phyloP scores from a whole-genome alignment of 2,888 invertebrate species.

The Drosophila kuntzei region DNA sequence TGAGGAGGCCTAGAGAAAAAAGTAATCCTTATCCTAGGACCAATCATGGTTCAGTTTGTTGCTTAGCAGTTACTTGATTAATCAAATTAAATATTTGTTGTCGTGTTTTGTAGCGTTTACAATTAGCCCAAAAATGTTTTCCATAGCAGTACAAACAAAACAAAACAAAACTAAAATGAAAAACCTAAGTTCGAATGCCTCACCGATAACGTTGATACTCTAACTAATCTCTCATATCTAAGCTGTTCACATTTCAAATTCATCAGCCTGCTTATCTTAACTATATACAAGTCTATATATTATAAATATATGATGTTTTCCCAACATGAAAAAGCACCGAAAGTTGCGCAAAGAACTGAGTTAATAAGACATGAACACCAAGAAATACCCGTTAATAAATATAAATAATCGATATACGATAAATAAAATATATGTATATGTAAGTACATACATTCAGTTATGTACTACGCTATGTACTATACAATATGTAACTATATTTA shows the following conservation, averaged over 20 bases:
- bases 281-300: constrained; percentile 3
- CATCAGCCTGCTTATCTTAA: constrained; percentile 40
- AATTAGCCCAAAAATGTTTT: constrained; percentile 52
- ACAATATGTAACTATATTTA: constrained; percentile 50
- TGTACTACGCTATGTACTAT: constrained; percentile 20
- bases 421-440: constrained; percentile 23
- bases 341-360: constrained; percentile 83
- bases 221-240: constrained; percentile 28
- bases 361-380: constrained; percentile 79
- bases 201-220: constrained; percentile 69
- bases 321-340: constrained; percentile 69
- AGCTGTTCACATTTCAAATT: constrained; percentile 17
- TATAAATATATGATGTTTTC: constrained; percentile 36
- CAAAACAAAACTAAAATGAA: background rate
- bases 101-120: constrained; percentile 71
- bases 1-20: constrained; percentile 75
- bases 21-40: background rate
- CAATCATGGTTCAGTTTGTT: constrained; percentile 37
- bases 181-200: constrained; percentile 71
- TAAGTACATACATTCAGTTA: constrained; percentile 7
- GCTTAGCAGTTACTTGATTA: constrained; percentile 53
- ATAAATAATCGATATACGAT: constrained; percentile 42
- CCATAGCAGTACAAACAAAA: constrained; percentile 41
- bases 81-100: constrained; percentile 40
- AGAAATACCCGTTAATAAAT: constrained; percentile 37